Conservation (phyloP, 1,140 invertebrate species). For the Macrocentrus cingulum region DNA sequence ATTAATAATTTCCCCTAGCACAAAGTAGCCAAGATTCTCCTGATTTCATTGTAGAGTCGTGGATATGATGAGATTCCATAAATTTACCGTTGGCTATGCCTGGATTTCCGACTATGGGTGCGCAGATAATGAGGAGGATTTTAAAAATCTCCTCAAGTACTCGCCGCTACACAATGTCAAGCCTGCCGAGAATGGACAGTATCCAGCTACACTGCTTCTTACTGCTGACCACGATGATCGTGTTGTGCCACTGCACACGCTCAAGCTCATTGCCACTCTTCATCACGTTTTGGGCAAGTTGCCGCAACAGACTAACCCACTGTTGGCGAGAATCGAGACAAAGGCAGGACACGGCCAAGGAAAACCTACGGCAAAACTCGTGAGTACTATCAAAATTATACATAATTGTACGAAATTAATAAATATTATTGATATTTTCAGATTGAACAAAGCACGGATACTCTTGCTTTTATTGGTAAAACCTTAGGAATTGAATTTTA, state of each 20-base stretch:
- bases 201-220: conserved; percentile 86
- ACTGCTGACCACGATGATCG: conserved; percentile 98
- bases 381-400: conserved; percentile 55
- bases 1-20: too few relatives aligned
- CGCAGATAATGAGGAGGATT: conserved; percentile 85
- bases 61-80: conserved; percentile 97
- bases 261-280: conserved; percentile 92
- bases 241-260: conserved; percentile 92
- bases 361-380: conserved; percentile 91
- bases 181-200: conserved; percentile 68
- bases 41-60: conserved; percentile 73
- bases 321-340: conserved; percentile 88
- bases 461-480: conserved; percentile 83
- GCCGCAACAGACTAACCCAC: conserved; percentile 78
- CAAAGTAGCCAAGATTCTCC: too few relatives aligned
- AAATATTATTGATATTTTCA: conserved; percentile 58
- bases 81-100: conserved; percentile 96
- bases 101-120: conserved; percentile 97
- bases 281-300: conserved; percentile 73
- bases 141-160: conserved; percentile 86
- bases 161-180: conserved; percentile 93
- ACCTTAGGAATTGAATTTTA: conserved; percentile 72
- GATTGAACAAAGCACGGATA: conserved; percentile 89
- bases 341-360: conserved; percentile 96
- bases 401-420: too few relatives aligned